A percentile compares a stretch with the other conserved stretches of the same genome.
Evolutionary conservation across 2,888 invertebrate genomes (phyloP).

Genomic region (Lamellibrachia columna): DNA sequence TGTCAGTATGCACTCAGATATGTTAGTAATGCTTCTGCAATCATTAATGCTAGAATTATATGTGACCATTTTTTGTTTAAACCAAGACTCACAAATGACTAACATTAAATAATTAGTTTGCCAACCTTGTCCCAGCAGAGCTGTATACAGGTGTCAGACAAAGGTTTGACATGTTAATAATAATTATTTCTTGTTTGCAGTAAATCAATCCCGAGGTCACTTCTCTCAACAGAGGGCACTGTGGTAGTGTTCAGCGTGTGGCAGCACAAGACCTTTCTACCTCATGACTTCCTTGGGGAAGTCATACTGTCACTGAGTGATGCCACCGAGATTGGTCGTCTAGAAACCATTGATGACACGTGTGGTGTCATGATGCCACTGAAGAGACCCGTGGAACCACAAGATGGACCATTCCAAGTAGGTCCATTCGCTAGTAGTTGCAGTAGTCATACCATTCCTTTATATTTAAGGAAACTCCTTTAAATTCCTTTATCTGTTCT

Average conservation of each 20-base stretch:
- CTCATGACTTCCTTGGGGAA: constrained; percentile 61
- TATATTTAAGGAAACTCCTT: no score
- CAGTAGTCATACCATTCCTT: no score
- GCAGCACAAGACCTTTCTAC: constrained; percentile 52
- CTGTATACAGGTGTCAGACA: no score
- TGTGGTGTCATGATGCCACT: constrained; percentile 56
- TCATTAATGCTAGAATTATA: no score
- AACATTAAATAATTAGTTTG: no score
- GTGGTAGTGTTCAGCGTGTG: constrained; percentile 51
- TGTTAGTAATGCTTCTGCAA: background rate
- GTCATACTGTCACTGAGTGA: constrained; percentile 49
- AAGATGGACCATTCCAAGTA: constrained; percentile 52
- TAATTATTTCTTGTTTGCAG: constrained; percentile 43
- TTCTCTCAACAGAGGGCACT: constrained; percentile 46
- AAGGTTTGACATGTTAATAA: background rate
- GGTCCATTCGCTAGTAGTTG: constrained; percentile 24
- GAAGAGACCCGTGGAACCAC: constrained; percentile 45
- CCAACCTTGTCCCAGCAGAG: no score
- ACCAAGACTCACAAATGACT: no score
- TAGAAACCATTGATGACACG: constrained; percentile 49
- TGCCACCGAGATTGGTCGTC: constrained; percentile 44
- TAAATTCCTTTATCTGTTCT: no score
- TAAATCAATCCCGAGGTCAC: constrained; percentile 50
- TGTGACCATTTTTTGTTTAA: no score
- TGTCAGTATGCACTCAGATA: background rate